Evolutionary conservation across 2,888 invertebrate species (phyloP), one percentile per base, ranked within the genome.

Genomic region (Chrysolina americana): DNA sequence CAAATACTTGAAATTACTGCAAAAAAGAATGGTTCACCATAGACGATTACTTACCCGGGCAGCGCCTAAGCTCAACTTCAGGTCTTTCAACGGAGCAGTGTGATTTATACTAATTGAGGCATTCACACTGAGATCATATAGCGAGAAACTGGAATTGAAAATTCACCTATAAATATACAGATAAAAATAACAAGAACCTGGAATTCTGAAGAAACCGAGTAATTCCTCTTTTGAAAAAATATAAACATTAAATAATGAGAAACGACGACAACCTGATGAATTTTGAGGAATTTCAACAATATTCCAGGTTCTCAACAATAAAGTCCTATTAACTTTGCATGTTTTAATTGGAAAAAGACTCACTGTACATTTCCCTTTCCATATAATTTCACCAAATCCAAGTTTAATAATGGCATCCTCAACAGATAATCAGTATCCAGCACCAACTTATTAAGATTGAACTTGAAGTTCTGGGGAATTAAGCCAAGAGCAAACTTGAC

Each of bases 381-480:
- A 9, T 56, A 68, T 17, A 53, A 11, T 21, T 36, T 53, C 28
- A 68, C 19, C 4, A 53, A 19, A 2, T 23, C 10, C 28, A 28
- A 41, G 21, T 68, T 53, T 8, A 68, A 68, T 41, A 68, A 17
- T 13, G 68, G 68, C n/a, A 68, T 68, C 1, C 41, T 6, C 41
- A 68, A 53, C 4, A 53, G 9, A 53, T 56, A 68, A 23, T 41
- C 53, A 3, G 41, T 56, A 36, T 68, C 13, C 17, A 68, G 11
- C 23, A 19, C 21, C 5, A 68, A 21, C 11, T 53, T 36, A 2
- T 68, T 15, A 41, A 68, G 19, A 17, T 41, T 1, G 41, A 68
- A n/a, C n/a, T n/a, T n/a, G n/a, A 56, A 15, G 8, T 13, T n/a
- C 53, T 23, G 0, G 11, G 68, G 68, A 15, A 68, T 0, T 0